A percentile compares a stretch with the other conserved stretches of the same genome.
Evolutionary conservation across 2,113 vertebrate genomes (phyloP).

Genomic region (Podarcis muralis): DNA sequence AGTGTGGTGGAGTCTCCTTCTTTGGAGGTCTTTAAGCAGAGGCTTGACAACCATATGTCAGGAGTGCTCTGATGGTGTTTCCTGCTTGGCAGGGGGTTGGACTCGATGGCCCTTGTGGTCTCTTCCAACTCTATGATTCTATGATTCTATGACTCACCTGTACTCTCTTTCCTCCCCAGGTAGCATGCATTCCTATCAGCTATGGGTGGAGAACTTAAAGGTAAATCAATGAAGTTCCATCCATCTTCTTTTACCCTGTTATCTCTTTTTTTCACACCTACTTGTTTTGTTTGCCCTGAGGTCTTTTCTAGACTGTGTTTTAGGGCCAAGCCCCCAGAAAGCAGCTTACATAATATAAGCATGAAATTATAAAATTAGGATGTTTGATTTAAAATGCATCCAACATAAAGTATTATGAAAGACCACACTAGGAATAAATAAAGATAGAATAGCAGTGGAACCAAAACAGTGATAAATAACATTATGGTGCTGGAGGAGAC

Average conservation of each 20-base stretch:
- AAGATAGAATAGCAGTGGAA: too few species aligned
- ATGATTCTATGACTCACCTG: too few species aligned
- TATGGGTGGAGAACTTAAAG: slow-evolving; percentile 86
- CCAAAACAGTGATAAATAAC: neutral
- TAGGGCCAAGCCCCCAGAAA: neutral
- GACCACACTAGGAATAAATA: too few species aligned
- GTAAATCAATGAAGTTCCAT: slow-evolving; percentile 58
- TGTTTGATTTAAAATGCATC: neutral
- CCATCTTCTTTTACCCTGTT: neutral
- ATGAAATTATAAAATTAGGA: neutral
- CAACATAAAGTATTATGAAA: too few species aligned
- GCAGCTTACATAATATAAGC: neutral
- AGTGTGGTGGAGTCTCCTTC: too few species aligned
- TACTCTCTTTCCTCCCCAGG: slow-evolving; percentile 62
- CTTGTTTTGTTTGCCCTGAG: neutral
- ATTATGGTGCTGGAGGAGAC: too few species aligned
- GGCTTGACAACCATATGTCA: too few species aligned
- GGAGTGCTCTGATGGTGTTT: too few species aligned
- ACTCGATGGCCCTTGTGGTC: too few species aligned
- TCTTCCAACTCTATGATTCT: too few species aligned
- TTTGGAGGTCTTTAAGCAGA: too few species aligned
- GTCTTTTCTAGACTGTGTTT: neutral
- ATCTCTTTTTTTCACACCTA: neutral
- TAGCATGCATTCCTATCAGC: slow-evolving; percentile 80
- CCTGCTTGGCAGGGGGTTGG: too few species aligned